These are phyloP conservation scores for Drosophila robusta DNA, from an alignment of 2,888 invertebrate genomes.

Conservation along the genomic window DNA sequence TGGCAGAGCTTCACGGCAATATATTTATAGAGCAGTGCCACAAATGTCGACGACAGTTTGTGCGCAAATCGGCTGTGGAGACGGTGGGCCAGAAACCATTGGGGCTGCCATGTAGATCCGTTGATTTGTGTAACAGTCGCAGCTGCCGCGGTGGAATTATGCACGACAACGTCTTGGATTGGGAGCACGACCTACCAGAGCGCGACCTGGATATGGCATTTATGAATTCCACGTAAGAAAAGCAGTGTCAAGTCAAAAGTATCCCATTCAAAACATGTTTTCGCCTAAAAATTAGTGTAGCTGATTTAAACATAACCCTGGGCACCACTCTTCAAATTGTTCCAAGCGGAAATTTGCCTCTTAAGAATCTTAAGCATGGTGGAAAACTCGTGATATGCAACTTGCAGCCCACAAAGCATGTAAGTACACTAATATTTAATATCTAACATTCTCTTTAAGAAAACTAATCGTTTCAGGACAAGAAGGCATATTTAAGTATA, in stretches of 20 bases:
- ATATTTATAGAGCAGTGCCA: slow-evolving; percentile 97
- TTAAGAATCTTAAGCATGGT: slow-evolving; percentile 92
- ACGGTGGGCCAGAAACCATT: slow-evolving; percentile 92
- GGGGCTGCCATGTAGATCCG: slow-evolving; percentile 86
- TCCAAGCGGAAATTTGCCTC: slow-evolving; percentile 97
- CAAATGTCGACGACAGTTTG: slow-evolving; percentile 94
- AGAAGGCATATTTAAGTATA: slow-evolving; percentile 95
- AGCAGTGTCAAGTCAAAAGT: background rate
- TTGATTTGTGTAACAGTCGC: slow-evolving; percentile 86
- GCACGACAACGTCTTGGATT: slow-evolving; percentile 97
- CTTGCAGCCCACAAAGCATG: slow-evolving; percentile 98
- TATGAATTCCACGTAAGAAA: slow-evolving; percentile 89
- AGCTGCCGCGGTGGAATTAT: slow-evolving; percentile 96
- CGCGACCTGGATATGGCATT: slow-evolving; percentile 93
- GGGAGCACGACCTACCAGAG: slow-evolving; percentile 97
- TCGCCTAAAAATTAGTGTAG: slow-evolving; percentile 87
- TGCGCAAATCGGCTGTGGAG: slow-evolving; percentile 90
- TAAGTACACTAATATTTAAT: slow-evolving; percentile 83
- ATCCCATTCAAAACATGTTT: background rate
- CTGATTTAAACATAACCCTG: slow-evolving; percentile 96
- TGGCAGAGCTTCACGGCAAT: slow-evolving; percentile 98
- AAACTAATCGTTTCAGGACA: slow-evolving; percentile 88
- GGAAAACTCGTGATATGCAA: slow-evolving; percentile 97
- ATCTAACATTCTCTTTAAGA: background rate
- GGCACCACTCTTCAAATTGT: slow-evolving; percentile 99